Base-by-base conservation (phyloP, 2,797 vertebrate species). In the Harpagifer antarcticus region DNA sequence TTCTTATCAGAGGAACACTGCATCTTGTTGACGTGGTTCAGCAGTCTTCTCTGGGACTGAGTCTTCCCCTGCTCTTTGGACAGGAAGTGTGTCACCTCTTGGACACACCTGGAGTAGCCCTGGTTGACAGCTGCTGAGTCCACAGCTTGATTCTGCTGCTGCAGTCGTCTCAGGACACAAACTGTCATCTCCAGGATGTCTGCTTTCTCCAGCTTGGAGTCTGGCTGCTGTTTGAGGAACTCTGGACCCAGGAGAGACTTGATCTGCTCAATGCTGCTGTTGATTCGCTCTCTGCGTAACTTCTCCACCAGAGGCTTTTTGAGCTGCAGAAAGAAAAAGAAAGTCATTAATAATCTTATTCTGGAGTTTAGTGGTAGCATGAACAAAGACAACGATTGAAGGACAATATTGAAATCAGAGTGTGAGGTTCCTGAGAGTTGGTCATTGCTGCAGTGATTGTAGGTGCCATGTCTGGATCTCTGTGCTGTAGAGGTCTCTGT, bases 181-280 rank as follows among this genome's bases (percentile, higher is more conserved):
- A 27, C 8, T 37, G 33, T 37, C 33, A 94, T 95, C 83, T 95
- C 94, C 80, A 94, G 88, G 68, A 94, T 91, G 78, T 92, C 94
- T 0, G 93, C 94, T 91, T 94, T 94, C 84, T 95, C 93, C 79
- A 94, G 91, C 87, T 95, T 95, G 72, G 93, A 91, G 61, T 94
- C 93, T 77, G 93, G 91, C 75, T 94, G 90, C 43, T 92, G 86
- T 59, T 86, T 45, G 20, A 61, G 58, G 58, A 61, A 47, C 43
- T 83, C 93, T 78, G 91, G 89, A 69, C 90, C 77, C 83, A 91
- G 82, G 66, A 93, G 83, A 80, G 67, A 61, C 58, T 61, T 61
- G 58, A 61, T 43, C 43, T 90, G 90, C 83, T 92, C 89, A 50
- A 90, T 90, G 85, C 90, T 86, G 88, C 85, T 91, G 89, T 92